phyloP scores from a whole-genome alignment of 2,113 vertebrate genomes.

The Poicephalus meyeri region DNA sequence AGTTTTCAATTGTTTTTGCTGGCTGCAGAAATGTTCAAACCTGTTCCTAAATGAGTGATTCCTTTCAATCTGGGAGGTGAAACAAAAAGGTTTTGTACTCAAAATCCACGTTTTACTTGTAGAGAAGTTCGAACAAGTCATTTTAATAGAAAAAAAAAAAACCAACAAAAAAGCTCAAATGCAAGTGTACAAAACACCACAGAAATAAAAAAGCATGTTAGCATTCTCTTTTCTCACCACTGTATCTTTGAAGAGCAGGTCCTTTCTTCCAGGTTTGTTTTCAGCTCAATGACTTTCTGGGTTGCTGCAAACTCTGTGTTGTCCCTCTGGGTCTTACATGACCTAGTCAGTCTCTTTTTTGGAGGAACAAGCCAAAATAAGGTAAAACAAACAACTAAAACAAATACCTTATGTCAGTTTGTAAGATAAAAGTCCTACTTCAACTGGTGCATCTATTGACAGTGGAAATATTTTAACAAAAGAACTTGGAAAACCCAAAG shows the following conservation, averaged over 20 bases:
- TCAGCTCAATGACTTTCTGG: background rate
- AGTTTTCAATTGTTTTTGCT: background rate
- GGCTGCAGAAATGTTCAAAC: background rate
- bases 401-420: background rate
- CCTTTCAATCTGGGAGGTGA: background rate
- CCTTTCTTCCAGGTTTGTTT: slow-evolving; percentile 22
- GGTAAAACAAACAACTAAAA: background rate
- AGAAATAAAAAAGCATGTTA: background rate
- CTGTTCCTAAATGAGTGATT: background rate
- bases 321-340: background rate
- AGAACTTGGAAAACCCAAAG: background rate
- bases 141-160: background rate
- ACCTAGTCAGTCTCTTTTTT: background rate
- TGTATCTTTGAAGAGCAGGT: background rate
- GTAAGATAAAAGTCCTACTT: background rate
- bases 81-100: background rate
- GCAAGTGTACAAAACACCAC: background rate
- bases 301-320: background rate
- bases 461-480: background rate
- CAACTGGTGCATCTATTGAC: background rate
- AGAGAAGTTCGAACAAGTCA: background rate
- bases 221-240: background rate
- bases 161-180: background rate
- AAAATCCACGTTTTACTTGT: background rate
- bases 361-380: background rate